Conservation (phyloP, 2,797 vertebrate species). For the Pangasius krempfi region DNA sequence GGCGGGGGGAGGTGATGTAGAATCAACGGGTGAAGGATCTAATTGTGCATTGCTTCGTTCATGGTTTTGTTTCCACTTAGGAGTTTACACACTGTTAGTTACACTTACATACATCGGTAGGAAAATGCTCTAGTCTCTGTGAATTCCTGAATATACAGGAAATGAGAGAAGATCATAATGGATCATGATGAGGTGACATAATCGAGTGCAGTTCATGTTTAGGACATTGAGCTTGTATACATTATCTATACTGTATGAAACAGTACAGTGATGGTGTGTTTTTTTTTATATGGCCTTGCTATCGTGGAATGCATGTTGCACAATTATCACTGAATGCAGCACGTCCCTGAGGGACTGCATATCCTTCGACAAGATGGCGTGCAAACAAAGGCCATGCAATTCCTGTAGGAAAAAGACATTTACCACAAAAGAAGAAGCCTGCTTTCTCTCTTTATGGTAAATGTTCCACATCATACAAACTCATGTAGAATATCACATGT, state of each 20-base stretch:
- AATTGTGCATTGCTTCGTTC: slow-evolving; percentile 7
- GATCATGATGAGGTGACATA: background rate
- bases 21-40: slow-evolving; percentile 34
- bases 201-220: slow-evolving; percentile 16
- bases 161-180: background rate
- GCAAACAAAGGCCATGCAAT: slow-evolving; percentile 20
- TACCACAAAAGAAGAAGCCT: background rate
- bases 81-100: slow-evolving; percentile 11
- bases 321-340: slow-evolving; percentile 2
- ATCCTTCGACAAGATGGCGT: slow-evolving; percentile 4
- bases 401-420: slow-evolving; percentile 12
- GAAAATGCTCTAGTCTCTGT: background rate
- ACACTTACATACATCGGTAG: background rate
- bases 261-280: background rate
- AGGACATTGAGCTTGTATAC: background rate
- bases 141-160: slow-evolving; percentile 4
- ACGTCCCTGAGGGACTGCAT: background rate
- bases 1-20: slow-evolving; percentile 21
- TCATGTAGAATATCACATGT: background rate
- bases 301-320: background rate
- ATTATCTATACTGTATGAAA: background rate
- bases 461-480: background rate
- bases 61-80: slow-evolving; percentile 2
- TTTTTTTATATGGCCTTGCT: background rate
- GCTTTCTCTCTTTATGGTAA: background rate